Evolutionary conservation across 2,797 vertebrate species (phyloP), one percentile per base, ranked within the genome.

Genomic region (Sebastes wilsoni): DNA sequence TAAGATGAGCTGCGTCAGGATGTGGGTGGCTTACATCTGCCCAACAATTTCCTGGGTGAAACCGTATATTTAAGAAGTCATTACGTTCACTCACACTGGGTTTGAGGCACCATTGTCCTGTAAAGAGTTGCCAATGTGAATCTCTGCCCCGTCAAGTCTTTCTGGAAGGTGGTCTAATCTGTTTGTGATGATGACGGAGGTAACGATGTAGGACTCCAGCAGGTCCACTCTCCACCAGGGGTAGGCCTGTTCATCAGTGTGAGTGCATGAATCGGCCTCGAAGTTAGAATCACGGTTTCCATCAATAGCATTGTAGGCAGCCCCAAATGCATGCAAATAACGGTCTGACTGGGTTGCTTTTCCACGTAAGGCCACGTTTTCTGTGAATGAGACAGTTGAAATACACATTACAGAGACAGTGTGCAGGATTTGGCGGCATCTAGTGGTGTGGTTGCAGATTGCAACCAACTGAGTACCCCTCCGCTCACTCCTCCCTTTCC

Each of bases 171-270:
- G n/a, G 66, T 95, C 91, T 59, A 34, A 8, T 84, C 83, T 87
- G 82, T 93, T 95, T n/a, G 83, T 89, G 76, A 95, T 32, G 59
- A 1, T 60, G 18, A 95, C 11, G 5, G 88, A 89, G 58, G 81
- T 87, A 13, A 95, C 58, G 13, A 85, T 60, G 83, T 93, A 88
- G 1, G 16, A 18, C 6, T 87, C 72, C 62, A 89, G 82, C 54
- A 89, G 71, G 56, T 90, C 87, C 67, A 88, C 85, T 18, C 81
- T 84, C 90, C 88, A 88, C 88, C 88, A 90, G 60, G 87, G 90
- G 30, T 59, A 2, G 23, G 8, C 7, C 2, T 30, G 2, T 22
- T 0, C 0, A 0, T 0, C 0, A 0, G 89, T 80, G 25, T 27
- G 58, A 0, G 60, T 64, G 52, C 89, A 91, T 0, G 89, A 86